These are phyloP conservation scores for Chauna torquata DNA, from an alignment of 2,113 vertebrate species.

Conservation along the genomic window DNA sequence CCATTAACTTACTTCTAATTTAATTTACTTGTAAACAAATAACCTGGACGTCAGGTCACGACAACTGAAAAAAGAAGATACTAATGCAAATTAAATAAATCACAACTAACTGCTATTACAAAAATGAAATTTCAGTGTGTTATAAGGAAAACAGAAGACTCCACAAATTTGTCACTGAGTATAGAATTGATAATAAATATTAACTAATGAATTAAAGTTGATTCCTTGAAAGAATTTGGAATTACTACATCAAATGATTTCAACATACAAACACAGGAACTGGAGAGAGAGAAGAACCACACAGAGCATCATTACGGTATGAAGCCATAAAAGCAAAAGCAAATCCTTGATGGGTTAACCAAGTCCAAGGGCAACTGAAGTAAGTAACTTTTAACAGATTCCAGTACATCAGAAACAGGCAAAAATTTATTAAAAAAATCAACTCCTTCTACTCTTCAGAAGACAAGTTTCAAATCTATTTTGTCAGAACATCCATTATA, in stretches of 20 bases:
- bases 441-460: background rate
- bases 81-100: background rate
- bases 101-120: background rate
- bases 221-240: background rate
- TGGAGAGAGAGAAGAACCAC: background rate
- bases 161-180: background rate
- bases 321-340: background rate
- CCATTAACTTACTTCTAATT: too few relatives aligned
- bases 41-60: background rate
- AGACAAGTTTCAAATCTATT: background rate
- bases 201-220: background rate
- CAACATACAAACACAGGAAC: background rate
- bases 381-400: background rate
- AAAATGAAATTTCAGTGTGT: background rate
- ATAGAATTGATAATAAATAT: background rate
- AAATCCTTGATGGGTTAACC: background rate
- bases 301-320: background rate
- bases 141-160: background rate
- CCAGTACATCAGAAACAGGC: background rate
- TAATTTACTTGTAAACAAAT: background rate
- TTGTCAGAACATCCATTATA: background rate
- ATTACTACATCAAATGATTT: background rate
- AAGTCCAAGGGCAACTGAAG: background rate
- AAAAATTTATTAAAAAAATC: background rate
- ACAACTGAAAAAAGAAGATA: background rate